Evolutionary conservation across 2,888 invertebrate genomes (phyloP).

Genomic region (Meiosimyza decipiens): DNA sequence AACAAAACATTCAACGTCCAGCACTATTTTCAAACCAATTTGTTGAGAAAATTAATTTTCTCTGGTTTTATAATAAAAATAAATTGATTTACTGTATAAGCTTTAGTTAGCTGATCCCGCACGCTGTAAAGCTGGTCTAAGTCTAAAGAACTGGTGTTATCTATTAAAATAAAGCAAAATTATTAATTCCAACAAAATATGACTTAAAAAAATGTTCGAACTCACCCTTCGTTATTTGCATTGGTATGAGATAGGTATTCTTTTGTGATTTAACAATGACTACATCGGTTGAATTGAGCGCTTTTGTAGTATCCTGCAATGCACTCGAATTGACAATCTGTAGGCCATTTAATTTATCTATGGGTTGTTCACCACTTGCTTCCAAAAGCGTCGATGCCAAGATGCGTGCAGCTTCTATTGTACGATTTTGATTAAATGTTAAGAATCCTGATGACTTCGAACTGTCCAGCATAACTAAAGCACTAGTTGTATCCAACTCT

Average conservation of each 20-base stretch:
- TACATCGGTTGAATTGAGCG: constrained; percentile 45
- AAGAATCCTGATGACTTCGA: constrained; percentile 38
- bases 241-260: constrained; percentile 50
- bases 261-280: constrained; percentile 50
- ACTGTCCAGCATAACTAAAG: constrained; percentile 45
- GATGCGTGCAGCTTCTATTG: constrained; percentile 47
- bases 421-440: constrained; percentile 44
- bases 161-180: constrained; percentile 37
- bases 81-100: constrained; percentile 54
- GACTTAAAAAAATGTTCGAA: too few relatives aligned
- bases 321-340: constrained; percentile 29
- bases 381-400: constrained; percentile 47
- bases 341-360: constrained; percentile 37
- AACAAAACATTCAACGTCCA: not conserved
- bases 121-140: constrained; percentile 47
- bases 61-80: constrained; percentile 54
- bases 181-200: not conserved
- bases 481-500: not conserved
- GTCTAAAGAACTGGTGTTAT: constrained; percentile 33
- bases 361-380: constrained; percentile 40
- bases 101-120: constrained; percentile 47
- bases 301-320: constrained; percentile 1
- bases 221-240: constrained; percentile 42
- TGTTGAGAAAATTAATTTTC: constrained; percentile 53
- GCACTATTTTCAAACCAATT: constrained; percentile 48